phyloP scores from a whole-genome alignment of 1,140 invertebrate genomes.

The Diabrotica undecimpunctata region DNA sequence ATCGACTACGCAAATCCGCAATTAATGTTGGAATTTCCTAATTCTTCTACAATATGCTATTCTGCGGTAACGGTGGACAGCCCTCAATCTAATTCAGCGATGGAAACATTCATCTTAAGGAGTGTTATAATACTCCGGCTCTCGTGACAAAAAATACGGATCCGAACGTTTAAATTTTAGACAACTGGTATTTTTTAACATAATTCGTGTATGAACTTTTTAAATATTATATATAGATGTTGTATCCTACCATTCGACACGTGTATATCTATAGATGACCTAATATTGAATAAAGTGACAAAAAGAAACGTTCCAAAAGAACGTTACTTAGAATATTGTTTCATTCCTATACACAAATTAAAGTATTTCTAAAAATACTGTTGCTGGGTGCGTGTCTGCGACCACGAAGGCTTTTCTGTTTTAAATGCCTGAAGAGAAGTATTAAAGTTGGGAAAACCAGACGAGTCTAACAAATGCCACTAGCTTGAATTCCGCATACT shows the following conservation, averaged over 20 bases:
- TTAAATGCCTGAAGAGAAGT: slow-evolving; percentile 23
- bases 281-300: too few species aligned
- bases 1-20: slow-evolving; percentile 7
- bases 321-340: too few species aligned
- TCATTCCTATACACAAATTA: not conserved
- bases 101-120: too few species aligned
- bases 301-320: too few species aligned
- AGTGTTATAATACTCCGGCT: too few species aligned
- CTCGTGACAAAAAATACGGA: too few species aligned
- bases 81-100: slow-evolving; percentile 7
- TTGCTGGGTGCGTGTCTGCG: not conserved
- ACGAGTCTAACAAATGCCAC: slow-evolving; percentile 28
- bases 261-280: too few species aligned
- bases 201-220: too few species aligned
- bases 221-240: too few species aligned
- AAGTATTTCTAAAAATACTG: slow-evolving; percentile 21
- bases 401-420: slow-evolving; percentile 13
- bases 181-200: too few species aligned
- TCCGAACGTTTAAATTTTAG: too few species aligned
- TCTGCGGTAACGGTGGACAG: slow-evolving; percentile 3
- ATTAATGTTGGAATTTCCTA: slow-evolving; percentile 23
- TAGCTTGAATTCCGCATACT: slow-evolving; percentile 36
- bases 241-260: too few species aligned
- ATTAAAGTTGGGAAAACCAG: slow-evolving; percentile 34
- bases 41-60: slow-evolving; percentile 6